Conservation (phyloP, 1,140 invertebrate species). For the Sycophaga agraensis region DNA sequence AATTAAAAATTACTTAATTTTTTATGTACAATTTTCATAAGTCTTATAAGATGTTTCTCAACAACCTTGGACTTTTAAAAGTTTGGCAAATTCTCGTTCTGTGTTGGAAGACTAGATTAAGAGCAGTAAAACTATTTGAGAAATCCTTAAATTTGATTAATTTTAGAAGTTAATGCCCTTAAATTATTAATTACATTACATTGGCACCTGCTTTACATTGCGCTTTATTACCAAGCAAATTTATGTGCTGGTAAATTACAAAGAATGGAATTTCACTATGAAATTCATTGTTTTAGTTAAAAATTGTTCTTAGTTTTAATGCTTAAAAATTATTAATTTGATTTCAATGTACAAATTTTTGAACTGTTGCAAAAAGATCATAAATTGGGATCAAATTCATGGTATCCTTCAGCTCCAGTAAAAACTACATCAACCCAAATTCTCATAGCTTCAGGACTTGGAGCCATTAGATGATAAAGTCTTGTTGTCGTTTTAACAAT, state of each 20-base stretch:
- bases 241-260: neutral
- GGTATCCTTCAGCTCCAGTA: constrained; percentile 85
- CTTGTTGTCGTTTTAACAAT: constrained; percentile 94
- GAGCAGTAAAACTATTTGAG: constrained; percentile 24
- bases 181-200: constrained; percentile 18
- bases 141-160: constrained; percentile 11
- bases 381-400: constrained; percentile 62
- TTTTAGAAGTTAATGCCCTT: constrained; percentile 28
- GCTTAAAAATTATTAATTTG: neutral
- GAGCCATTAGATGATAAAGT: constrained; percentile 89
- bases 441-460: constrained; percentile 88
- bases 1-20: constrained; percentile 14
- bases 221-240: constrained; percentile 7
- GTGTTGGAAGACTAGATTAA: constrained; percentile 31
- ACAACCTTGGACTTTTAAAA: neutral
- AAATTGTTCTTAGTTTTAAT: neutral
- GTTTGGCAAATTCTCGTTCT: constrained; percentile 23
- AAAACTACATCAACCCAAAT: constrained; percentile 98
- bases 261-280: neutral
- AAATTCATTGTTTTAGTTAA: neutral
- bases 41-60: neutral
- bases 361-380: neutral
- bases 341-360: constrained; percentile 12
- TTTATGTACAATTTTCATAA: constrained; percentile 26
- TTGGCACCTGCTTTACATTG: constrained; percentile 16